A percentile compares a stretch with the other conserved stretches of the same genome.
Conservation (phyloP, 2,113 vertebrate genomes). For the Dendrocopos noguchii region DNA sequence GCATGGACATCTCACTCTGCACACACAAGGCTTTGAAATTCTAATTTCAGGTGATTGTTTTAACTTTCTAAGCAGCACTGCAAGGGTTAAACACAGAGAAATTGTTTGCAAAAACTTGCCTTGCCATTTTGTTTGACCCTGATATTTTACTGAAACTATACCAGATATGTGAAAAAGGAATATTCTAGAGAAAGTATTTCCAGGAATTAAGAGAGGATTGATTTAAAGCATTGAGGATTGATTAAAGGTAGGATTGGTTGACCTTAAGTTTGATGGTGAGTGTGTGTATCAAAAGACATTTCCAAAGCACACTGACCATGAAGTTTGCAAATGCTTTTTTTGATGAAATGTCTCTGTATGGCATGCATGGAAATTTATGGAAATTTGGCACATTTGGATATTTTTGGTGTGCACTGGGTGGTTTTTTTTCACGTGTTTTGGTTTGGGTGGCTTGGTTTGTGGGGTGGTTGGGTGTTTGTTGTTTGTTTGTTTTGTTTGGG, state of each 20-base stretch:
- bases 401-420: neutral
- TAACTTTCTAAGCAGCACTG: neutral
- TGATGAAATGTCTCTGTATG: neutral
- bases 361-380: neutral
- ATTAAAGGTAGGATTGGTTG: neutral
- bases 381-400: neutral
- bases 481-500: neutral
- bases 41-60: neutral
- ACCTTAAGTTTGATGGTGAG: neutral
- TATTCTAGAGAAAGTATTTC: neutral
- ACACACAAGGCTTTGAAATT: neutral
- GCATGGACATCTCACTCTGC: neutral
- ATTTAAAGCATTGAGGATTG: no score
- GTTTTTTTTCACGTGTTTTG: neutral
- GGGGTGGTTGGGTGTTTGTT: neutral
- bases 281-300: neutral
- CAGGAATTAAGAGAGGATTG: neutral
- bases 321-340: neutral
- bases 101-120: neutral
- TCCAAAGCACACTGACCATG: neutral
- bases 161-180: neutral
- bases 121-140: neutral
- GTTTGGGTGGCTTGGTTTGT: neutral
- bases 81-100: neutral
- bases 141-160: neutral